Evolutionary conservation across 2,113 vertebrate species (phyloP), one percentile per base, ranked within the genome.

Genomic region (Stigmatopora nigra): DNA sequence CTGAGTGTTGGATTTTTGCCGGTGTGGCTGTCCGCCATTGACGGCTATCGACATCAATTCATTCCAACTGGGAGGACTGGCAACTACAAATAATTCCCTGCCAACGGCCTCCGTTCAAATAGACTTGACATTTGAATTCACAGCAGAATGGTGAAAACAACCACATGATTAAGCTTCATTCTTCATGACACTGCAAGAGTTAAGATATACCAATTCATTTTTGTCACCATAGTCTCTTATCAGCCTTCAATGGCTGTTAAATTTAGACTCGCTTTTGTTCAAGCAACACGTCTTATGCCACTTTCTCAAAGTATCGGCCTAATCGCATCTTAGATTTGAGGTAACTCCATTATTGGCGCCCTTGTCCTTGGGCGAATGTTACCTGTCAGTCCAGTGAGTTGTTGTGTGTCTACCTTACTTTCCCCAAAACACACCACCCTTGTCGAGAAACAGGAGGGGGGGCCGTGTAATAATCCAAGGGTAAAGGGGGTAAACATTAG

Each of bases 401-500:
- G 36, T 38, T 65, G 13, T 65, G 47, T 69, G 31, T n/a, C 71
- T 61, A 19, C 20, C 17, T 51, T 22, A 13, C 5, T 45, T 61
- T 61, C 19, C 41, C n/a, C 13, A 65, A 76, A 78, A 65, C n/a
- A 45, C 65, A 75, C 15, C 74, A 63, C 75, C 71, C 55, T 65
- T 72, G 72, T 84, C 68, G 79, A 45, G 71, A 81, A 73, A 79
- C 72, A 59, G 63, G 41, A 60, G 70, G 49, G 70, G 70, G 65
- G 46, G 48, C 45, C 55, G 70, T 74, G 75, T 70, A 72, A 76
- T 84, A 80, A 81, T 84, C 72, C 84, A 79, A 82, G 83, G 83
- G 83, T 87, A 89, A 81, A 84, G 46, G 81, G 85, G 85, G 85
- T 80, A 87, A 90, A 89, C 87, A 80, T 68, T 78, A 81, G 79